These are phyloP conservation scores for Dendronephthya gigantea DNA, from an alignment of 64 coral and sea anemone genomes.

Conservation along the genomic window DNA sequence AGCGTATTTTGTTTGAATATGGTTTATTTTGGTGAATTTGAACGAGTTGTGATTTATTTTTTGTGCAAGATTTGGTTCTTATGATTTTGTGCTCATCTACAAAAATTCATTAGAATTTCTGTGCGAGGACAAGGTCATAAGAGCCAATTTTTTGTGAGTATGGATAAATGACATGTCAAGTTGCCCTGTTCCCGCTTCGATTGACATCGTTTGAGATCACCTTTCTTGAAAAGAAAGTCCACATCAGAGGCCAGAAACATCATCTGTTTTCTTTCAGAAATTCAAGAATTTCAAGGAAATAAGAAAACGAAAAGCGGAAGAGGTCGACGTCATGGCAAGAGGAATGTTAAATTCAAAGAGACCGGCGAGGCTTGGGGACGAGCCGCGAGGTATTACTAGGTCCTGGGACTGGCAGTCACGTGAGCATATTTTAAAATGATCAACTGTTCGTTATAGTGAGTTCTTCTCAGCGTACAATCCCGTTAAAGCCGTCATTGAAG, in stretches of 20 bases:
- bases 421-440: not conserved
- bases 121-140: not conserved
- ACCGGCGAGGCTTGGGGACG: not conserved
- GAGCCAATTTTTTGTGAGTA: not conserved
- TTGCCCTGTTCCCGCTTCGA: too few relatives aligned
- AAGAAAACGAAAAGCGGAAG: constrained; percentile 8
- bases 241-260: too few relatives aligned
- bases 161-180: too few relatives aligned
- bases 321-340: not conserved
- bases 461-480: not conserved
- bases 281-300: constrained; percentile 19
- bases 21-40: too few relatives aligned
- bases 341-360: not conserved
- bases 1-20: not conserved
- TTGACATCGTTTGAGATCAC: too few relatives aligned
- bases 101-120: not conserved
- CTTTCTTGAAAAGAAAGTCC: too few relatives aligned
- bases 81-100: not conserved
- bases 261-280: not conserved
- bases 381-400: not conserved
- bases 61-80: not conserved
- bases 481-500: not conserved
- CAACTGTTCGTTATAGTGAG: not conserved
- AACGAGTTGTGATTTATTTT: too few relatives aligned
- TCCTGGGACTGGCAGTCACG: not conserved